Evolutionary conservation across 2,888 invertebrate species (phyloP), one percentile per base, ranked within the genome.

Genomic region (Sphinx pinastri): DNA sequence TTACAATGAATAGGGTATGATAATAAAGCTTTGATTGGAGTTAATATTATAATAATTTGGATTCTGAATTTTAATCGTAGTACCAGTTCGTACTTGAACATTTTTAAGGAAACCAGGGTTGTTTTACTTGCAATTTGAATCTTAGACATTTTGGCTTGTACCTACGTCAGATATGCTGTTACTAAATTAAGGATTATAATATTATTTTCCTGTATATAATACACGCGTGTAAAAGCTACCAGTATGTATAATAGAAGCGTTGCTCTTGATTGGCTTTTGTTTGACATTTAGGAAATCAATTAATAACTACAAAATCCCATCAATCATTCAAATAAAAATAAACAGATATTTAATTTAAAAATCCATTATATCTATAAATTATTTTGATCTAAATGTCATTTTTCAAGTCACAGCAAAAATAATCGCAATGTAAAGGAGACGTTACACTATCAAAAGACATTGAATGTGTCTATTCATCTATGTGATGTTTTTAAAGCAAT

Each of bases 401-500:
- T 47, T 47, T 45, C 47, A 25, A 25, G 19, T 31, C 11, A n/a
- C 45, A 60, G 10, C 14, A 60, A 63, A 63, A 49, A 63, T 7
- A 59, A 59, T 38, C 58, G 47, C 13, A 49, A 49, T 7, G 16
- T 16, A 63, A 60, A 63, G 19, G 7, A 16, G 45, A 60, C 14
- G 63, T 63, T 63, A 19, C 49, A 63, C 19, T 57, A 49, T 47
- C 55, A 55, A 60, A 60, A 59, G 38, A 60, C 19, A 49, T 63
- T 63, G 49, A 16, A 49, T 19, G 19, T 63, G 63, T 63, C 19
- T 63, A 63, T 63, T 63, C 63, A 49, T 19, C 19, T 63, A 63
- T 19, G 19, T 49, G 13, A 47, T 63, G 49, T 49, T 63, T 63
- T 63, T 63, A 49, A 60, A 47, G 25, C 16, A 19, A 16, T 49